Percentiles rank a stretch among this genome's conserved stretches.
phyloP scores from a whole-genome alignment of 1,140 invertebrate species.

The Tetragnatha versicolor region DNA sequence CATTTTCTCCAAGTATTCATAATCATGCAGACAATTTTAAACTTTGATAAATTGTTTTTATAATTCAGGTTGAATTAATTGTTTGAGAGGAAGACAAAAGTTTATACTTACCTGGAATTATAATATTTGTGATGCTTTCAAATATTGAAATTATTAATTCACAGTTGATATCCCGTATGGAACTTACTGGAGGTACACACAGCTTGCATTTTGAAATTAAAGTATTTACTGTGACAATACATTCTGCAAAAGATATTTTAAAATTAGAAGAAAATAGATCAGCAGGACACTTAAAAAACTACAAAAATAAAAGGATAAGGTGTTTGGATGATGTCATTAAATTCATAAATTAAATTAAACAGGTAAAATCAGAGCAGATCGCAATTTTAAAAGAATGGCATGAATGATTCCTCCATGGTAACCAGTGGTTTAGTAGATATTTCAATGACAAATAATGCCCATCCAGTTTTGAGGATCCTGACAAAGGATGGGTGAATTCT shows the following conservation, averaged over 20 bases:
- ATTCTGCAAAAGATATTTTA: conserved; percentile 25
- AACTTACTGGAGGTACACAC: not conserved
- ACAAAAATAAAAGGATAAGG: too few relatives aligned
- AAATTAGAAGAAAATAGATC: too few relatives aligned
- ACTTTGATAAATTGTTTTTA: not conserved
- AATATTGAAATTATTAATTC: conserved; percentile 17
- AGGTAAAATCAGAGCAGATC: too few relatives aligned
- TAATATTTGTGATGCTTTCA: conserved; percentile 17
- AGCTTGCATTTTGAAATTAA: not conserved
- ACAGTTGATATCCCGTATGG: conserved; percentile 21
- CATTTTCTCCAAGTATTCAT: not conserved
- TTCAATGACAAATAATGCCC: too few relatives aligned
- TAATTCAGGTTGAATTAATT: not conserved
- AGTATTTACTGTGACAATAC: not conserved
- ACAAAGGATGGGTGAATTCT: too few relatives aligned
- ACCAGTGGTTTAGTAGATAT: too few relatives aligned
- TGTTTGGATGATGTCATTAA: too few relatives aligned
- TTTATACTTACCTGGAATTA: conserved; percentile 14
- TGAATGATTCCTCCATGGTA: too few relatives aligned
- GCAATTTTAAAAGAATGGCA: too few relatives aligned
- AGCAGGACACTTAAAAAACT: too few relatives aligned
- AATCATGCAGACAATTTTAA: not conserved
- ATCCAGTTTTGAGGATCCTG: too few relatives aligned
- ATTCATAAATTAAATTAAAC: too few relatives aligned
- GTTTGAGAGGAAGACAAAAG: not conserved